Evolutionary conservation across 2,797 vertebrate genomes (phyloP).

Genomic region (Dermochelys coriacea): DNA sequence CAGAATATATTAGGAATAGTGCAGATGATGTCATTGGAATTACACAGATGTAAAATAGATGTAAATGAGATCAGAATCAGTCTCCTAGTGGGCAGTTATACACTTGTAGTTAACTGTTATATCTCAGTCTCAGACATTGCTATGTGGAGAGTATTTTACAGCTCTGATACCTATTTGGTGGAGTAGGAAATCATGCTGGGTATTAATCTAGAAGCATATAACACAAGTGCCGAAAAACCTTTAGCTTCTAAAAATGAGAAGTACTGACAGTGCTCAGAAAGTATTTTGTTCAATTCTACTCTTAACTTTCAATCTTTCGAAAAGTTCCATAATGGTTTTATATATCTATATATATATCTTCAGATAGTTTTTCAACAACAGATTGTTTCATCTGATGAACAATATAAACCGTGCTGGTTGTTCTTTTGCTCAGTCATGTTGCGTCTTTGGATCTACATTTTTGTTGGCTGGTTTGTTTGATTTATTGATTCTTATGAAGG

Average conservation of each 20-base stretch:
- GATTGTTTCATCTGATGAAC: background rate
- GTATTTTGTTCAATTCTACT: background rate
- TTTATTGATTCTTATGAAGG: background rate
- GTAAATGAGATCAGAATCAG: slow-evolving; percentile 12
- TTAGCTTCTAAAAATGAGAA: slow-evolving; percentile 46
- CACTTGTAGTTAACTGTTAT: background rate
- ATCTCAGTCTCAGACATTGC: slow-evolving; percentile 24
- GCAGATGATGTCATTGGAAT: slow-evolving; percentile 29
- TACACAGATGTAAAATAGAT: background rate
- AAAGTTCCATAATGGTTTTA: background rate
- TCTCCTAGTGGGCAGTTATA: slow-evolving; percentile 1
- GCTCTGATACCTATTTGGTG: background rate
- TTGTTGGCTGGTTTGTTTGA: background rate
- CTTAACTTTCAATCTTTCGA: background rate
- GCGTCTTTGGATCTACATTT: background rate
- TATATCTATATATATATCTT: background rate
- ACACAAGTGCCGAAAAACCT: slow-evolving; percentile 40
- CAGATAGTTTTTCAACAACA: slow-evolving; percentile 33
- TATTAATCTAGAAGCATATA: slow-evolving; percentile 33
- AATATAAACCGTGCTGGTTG: background rate
- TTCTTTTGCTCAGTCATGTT: fast-evolving
- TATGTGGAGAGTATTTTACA: slow-evolving; percentile 42
- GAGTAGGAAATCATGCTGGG: background rate
- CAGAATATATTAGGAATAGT: slow-evolving; percentile 34
- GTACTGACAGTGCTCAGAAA: slow-evolving; percentile 49